These are phyloP conservation scores for Gymnarchus niloticus DNA, from an alignment of 2,113 vertebrate genomes.

Conservation along the genomic window DNA sequence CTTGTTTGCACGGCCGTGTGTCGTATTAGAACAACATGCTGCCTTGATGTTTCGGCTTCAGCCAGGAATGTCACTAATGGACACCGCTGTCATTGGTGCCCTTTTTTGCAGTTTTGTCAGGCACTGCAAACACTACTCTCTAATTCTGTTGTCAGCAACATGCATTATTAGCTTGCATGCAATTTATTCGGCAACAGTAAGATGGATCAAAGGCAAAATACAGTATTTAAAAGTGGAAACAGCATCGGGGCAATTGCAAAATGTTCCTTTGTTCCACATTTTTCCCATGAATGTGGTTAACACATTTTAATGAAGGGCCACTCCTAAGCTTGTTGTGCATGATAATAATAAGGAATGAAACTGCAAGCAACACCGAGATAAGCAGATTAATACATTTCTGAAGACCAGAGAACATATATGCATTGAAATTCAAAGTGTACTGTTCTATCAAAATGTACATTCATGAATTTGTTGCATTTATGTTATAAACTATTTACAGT, in stretches of 20 bases:
- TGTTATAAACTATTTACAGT: slow-evolving; percentile 1
- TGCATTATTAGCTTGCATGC: background rate
- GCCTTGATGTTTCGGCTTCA: background rate
- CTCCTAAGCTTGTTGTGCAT: background rate
- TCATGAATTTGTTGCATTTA: background rate
- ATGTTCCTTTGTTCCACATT: no score
- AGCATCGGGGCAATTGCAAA: background rate
- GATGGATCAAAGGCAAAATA: background rate
- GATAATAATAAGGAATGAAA: background rate
- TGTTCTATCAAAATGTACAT: background rate
- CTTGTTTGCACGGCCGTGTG: background rate
- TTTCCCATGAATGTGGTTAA: no score
- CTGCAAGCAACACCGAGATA: background rate
- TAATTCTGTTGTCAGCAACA: background rate
- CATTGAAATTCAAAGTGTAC: background rate
- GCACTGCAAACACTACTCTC: background rate
- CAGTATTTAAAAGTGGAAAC: background rate
- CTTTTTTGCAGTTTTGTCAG: background rate
- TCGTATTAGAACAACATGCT: background rate
- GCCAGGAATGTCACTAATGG: background rate
- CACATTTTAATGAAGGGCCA: no score
- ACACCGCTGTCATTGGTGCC: background rate
- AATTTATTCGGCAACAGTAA: background rate
- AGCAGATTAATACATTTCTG: background rate
- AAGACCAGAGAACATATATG: background rate